phyloP scores from a whole-genome alignment of 2,113 vertebrate genomes.

The Poeciliopsis turrubarensis region DNA sequence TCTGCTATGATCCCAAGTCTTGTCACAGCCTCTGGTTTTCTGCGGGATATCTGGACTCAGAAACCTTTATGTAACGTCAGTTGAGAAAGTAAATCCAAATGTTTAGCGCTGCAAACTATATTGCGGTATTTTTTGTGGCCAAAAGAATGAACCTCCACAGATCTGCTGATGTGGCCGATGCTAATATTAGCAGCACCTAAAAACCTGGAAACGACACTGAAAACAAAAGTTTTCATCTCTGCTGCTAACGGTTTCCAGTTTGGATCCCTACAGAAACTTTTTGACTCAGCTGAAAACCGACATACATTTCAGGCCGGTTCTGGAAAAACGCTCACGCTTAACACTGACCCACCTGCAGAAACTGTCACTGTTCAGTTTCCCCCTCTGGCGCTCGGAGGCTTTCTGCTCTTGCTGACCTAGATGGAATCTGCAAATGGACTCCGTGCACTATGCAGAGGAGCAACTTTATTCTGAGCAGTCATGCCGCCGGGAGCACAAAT shows the following conservation, averaged over 20 bases:
- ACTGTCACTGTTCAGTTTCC: conserved; percentile 7
- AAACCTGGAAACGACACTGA: background rate
- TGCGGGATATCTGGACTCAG: too few relatives aligned
- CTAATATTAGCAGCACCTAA: background rate
- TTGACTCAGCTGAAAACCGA: background rate
- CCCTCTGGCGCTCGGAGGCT: conserved; percentile 15
- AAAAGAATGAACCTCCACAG: background rate
- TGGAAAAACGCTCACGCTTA: background rate
- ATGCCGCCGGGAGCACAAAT: conserved; percentile 35
- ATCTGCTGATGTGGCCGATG: background rate
- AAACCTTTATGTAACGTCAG: too few relatives aligned
- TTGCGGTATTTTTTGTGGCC: too few relatives aligned
- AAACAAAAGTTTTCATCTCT: background rate
- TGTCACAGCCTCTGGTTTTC: too few relatives aligned
- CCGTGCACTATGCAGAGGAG: conserved; percentile 9
- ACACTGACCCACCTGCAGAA: background rate
- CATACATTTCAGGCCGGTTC: background rate
- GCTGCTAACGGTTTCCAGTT: background rate
- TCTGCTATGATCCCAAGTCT: too few relatives aligned
- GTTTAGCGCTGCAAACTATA: too few relatives aligned
- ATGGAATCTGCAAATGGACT: conserved; percentile 48
- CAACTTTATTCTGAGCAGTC: conserved; percentile 28
- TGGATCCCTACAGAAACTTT: background rate
- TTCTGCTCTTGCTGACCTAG: conserved; percentile 49
- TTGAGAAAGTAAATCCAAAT: too few relatives aligned